These are phyloP conservation scores for Lasius platythorax DNA, from an alignment of 2,888 invertebrate species.

Conservation along the genomic window DNA sequence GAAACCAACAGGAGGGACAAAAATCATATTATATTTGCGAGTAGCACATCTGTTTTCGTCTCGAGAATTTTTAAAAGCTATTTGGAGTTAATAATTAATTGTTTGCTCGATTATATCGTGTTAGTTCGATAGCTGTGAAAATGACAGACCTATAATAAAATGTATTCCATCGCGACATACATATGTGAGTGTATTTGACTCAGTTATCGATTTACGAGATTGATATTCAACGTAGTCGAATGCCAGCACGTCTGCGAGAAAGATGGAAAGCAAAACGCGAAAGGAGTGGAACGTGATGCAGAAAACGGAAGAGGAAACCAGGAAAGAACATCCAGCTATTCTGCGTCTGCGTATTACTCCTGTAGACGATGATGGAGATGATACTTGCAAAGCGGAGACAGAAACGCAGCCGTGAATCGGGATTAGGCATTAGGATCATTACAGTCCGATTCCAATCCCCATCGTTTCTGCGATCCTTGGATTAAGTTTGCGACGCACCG, in stretches of 20 bases:
- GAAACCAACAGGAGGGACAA: constrained; percentile 30
- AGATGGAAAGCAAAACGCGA: not conserved
- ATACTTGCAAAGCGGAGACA: constrained; percentile 51
- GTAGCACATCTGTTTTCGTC: constrained; percentile 8
- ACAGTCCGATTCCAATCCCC: constrained; percentile 59
- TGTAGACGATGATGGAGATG: constrained; percentile 19
- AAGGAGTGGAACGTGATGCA: not conserved
- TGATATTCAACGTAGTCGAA: not conserved
- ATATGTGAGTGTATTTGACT: not conserved
- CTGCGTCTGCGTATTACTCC: constrained; percentile 1
- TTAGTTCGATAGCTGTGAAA: not conserved
- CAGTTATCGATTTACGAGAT: not conserved
- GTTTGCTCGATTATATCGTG: not conserved
- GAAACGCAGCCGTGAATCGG: constrained; percentile 63
- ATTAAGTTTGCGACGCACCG: constrained; percentile 67
- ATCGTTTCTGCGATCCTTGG: constrained; percentile 64
- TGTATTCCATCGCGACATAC: not conserved
- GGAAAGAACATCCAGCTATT: constrained; percentile 13
- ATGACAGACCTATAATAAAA: not conserved
- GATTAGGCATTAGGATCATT: constrained; percentile 75
- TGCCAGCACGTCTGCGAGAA: too few relatives aligned
- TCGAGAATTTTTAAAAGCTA: not conserved
- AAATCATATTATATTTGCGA: constrained; percentile 47
- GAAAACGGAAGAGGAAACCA: not conserved
- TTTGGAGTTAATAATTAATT: not conserved